phyloP scores from a whole-genome alignment of 2,888 invertebrate species.

The Metopia argyrocephala region DNA sequence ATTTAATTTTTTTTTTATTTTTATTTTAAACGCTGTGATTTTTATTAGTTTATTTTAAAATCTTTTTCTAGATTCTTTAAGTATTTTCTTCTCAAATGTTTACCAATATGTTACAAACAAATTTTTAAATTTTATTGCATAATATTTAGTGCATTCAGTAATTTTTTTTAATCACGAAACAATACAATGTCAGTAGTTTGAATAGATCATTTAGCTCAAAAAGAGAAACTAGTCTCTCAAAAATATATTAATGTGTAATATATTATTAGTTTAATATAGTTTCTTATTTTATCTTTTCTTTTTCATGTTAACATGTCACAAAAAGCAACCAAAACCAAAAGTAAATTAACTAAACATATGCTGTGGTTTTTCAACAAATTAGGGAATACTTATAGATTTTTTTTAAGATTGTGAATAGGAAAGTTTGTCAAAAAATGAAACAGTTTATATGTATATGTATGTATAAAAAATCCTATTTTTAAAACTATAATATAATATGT shows the following conservation, averaged over 20 bases:
- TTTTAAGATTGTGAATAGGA: conserved; percentile 19
- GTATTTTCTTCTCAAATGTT: too few species aligned
- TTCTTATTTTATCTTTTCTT: neutral
- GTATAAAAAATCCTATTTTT: conserved; percentile 44
- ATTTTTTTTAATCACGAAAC: too few species aligned
- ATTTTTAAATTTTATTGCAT: conserved; percentile 51
- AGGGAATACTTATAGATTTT: conserved; percentile 61
- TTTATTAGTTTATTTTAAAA: conserved; percentile 60
- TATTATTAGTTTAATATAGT: neutral
- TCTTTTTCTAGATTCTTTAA: too few species aligned
- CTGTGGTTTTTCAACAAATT: conserved; percentile 62
- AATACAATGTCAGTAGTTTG: too few species aligned
- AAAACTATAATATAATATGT: conserved; percentile 8
- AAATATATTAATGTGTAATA: conserved; percentile 44
- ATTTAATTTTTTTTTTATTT: conserved; percentile 51
- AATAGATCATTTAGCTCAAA: conserved; percentile 32
- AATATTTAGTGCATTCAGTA: neutral
- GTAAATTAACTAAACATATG: conserved; percentile 41
- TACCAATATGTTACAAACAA: conserved; percentile 31
- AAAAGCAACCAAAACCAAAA: conserved; percentile 48
- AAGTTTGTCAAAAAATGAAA: conserved; percentile 30
- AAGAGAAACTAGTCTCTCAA: conserved; percentile 39
- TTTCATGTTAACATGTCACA: conserved; percentile 37
- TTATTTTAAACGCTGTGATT: conserved; percentile 60
- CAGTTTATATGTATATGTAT: neutral